Evolutionary conservation across 2,113 vertebrate genomes (phyloP), one percentile per base, ranked within the genome.

Genomic region (Protobothrops flavoviridis): DNA sequence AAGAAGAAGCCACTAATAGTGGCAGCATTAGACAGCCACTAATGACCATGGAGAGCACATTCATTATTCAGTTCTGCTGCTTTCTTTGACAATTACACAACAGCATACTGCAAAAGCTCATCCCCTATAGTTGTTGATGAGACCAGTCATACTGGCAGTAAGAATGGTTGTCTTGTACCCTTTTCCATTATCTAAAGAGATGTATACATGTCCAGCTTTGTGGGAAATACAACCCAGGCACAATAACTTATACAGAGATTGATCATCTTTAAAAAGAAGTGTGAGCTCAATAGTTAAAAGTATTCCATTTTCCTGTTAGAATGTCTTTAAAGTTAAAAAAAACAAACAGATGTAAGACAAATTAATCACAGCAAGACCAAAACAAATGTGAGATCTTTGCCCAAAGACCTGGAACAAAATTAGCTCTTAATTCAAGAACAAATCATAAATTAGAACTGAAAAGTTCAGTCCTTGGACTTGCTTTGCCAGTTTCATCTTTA

Each of bases 381-480:
- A 92, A 53, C 0, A 95, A 93, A 50, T 5, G 55, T 45, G 61
- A 61, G 29, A 85, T 57, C 21, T 52, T 87, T 3, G 81, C 33
- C 13, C 91, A 56, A 91, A 86, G 33, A 85, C 61, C 48, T 90
- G 11, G 29, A 55, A 3, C 59, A 89, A 94, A 5, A 91, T 92
- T 86, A 7, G 0, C 12, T 0, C 9, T 88, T 88, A 94, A 81
- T 89, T 88, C 39, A 85, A 93, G 20, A 94, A 50, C 43, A 93
- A 94, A 56, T 29, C 91, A 92, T 20, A 20, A 12, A 57, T 90
- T 90, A 94, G 89, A 94, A 93, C 1, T 21, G 1, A 94, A 61
- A 29, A 88, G 12, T 9, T 92, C 94, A 85, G 86, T 93, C 85
- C 61, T 81, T 85, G 92, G 15, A 48, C 39, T 93, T 94, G n/a